Evolutionary conservation across 2,113 vertebrate genomes (phyloP).

Genomic region (Mandrillus leucophaeus): DNA sequence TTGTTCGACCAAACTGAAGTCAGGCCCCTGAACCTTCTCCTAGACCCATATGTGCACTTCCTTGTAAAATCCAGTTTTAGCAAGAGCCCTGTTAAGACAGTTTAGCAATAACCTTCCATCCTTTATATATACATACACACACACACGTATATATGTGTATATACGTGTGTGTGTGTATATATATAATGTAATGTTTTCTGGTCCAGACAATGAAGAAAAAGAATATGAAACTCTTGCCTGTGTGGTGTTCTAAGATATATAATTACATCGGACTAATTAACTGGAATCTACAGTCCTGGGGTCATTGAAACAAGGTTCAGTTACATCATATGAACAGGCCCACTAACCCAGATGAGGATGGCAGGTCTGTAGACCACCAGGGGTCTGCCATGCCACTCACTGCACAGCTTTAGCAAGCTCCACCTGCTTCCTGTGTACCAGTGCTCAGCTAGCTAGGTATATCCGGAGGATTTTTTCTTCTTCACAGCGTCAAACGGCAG

Average conservation of each 20-base stretch:
- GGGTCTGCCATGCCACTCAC: not conserved
- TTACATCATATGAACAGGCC: not conserved
- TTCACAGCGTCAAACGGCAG: accelerated
- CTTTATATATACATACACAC: too few species aligned
- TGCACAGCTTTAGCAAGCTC: not conserved
- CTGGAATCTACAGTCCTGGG: not conserved
- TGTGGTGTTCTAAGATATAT: not conserved
- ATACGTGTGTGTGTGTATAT: too few species aligned
- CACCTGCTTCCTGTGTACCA: not conserved
- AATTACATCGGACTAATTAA: not conserved
- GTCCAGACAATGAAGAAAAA: not conserved
- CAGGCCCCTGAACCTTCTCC: too few species aligned
- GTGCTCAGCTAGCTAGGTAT: accelerated
- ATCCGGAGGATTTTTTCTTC: not conserved
- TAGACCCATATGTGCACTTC: too few species aligned
- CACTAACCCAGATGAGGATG: not conserved
- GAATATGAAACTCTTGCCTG: not conserved
- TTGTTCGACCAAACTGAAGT: too few species aligned
- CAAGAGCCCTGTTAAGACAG: too few species aligned
- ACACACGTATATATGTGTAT: too few species aligned
- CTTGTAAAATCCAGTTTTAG: too few species aligned
- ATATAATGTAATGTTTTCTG: not conserved
- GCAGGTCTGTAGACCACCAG: not conserved
- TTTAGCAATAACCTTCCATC: too few species aligned
- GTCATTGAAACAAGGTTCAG: not conserved